Evolutionary conservation across 92 coral and sea anemone species (phyloP).

Genomic region (Parazoanthus swiftii): DNA sequence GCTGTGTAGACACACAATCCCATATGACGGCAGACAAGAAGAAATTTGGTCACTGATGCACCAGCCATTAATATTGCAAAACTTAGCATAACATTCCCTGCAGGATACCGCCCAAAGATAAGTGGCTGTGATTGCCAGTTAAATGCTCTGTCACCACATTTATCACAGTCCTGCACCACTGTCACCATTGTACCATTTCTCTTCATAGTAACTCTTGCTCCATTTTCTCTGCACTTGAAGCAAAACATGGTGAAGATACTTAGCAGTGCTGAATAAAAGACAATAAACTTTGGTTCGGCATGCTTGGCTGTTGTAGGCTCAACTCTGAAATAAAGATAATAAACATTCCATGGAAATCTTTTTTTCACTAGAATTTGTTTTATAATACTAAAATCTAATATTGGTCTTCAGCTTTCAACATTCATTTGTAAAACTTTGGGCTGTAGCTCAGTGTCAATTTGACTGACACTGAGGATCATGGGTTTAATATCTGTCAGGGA

Average conservation of each 20-base stretch:
- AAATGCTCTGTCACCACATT: conserved; percentile 36
- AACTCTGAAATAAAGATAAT: conserved; percentile 5
- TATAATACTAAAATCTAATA: neutral
- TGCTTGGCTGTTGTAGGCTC: neutral
- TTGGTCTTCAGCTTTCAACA: neutral
- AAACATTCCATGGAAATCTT: neutral
- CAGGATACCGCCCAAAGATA: conserved; percentile 52
- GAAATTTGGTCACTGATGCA: conserved; percentile 35
- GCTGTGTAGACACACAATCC: neutral
- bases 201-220: conserved; percentile 47
- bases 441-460: no score
- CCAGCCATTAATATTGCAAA: conserved; percentile 63
- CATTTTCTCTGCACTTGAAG: conserved; percentile 53
- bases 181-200: conserved; percentile 62
- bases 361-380: neutral
- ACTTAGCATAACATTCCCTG: conserved; percentile 64
- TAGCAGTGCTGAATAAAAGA: conserved; percentile 37
- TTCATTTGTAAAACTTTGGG: no score
- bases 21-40: neutral
- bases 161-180: conserved; percentile 47
- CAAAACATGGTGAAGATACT: conserved; percentile 51
- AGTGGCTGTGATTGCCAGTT: conserved; percentile 65
- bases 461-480: no score
- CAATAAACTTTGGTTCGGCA: conserved; percentile 54
- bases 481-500: no score